These are phyloP conservation scores for Halichoeres trimaculatus DNA, from an alignment of 2,113 vertebrate species.

Conservation along the genomic window DNA sequence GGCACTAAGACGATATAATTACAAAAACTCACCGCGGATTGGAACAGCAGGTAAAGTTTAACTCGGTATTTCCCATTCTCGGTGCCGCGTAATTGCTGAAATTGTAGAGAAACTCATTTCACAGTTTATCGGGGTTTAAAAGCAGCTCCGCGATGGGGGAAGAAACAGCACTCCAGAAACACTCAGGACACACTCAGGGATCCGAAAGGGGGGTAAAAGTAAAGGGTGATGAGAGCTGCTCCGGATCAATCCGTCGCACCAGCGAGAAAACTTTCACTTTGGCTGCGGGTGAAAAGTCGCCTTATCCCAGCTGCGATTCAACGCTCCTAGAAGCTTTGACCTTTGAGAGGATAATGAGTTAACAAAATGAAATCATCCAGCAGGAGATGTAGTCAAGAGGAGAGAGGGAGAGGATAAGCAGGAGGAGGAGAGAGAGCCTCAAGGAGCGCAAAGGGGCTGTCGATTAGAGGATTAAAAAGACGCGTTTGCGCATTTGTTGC, in stretches of 20 bases:
- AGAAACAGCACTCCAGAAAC: conserved; percentile 18
- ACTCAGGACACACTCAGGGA: conserved; percentile 13
- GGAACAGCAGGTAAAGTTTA: conserved; percentile 75
- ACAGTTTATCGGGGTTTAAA: conserved; percentile 46
- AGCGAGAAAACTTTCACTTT: conserved; percentile 72
- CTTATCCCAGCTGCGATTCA: conserved; percentile 65
- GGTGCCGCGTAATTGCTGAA: conserved; percentile 20
- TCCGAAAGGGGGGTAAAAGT: conserved; percentile 39
- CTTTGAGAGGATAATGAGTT: conserved; percentile 73
- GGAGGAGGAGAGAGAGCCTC: conserved; percentile 34
- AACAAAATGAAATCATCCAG: conserved; percentile 76
- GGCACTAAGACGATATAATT: background rate
- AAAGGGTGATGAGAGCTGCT: conserved; percentile 26
- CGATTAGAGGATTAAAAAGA: conserved; percentile 59
- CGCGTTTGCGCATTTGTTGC: conserved; percentile 51
- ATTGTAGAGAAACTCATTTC: conserved; percentile 63
- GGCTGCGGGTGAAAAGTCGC: conserved; percentile 22
- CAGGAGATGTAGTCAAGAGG: conserved; percentile 62
- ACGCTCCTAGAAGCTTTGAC: conserved; percentile 67
- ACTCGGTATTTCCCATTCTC: conserved; percentile 73
- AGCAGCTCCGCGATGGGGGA: conserved; percentile 34
- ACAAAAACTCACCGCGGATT: conserved; percentile 77
- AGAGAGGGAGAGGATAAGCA: conserved; percentile 8
- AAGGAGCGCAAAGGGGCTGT: conserved; percentile 48
- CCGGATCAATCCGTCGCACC: conserved; percentile 63